phyloP scores from a whole-genome alignment of 1,140 invertebrate genomes.

The Drosophila bocki region DNA sequence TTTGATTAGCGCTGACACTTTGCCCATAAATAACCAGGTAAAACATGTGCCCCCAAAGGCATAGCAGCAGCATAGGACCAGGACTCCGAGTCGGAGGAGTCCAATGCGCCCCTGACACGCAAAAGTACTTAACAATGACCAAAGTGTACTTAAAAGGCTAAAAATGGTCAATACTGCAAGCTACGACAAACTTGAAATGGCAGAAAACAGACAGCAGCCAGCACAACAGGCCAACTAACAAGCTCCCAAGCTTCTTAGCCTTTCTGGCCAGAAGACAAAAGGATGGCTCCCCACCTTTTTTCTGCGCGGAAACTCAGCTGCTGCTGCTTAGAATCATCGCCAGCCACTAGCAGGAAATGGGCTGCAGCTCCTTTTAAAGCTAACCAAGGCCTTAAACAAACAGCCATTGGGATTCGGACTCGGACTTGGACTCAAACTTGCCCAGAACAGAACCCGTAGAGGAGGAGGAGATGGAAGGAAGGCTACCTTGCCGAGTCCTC shows the following conservation, averaged over 20 bases:
- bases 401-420: conserved; percentile 38
- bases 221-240: conserved; percentile 52
- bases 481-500: conserved; percentile 7
- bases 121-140: conserved; percentile 84
- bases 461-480: not conserved
- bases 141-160: conserved; percentile 81
- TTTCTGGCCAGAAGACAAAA: conserved; percentile 61
- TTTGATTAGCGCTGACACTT: conserved; percentile 84
- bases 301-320: not conserved
- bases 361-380: conserved; percentile 78
- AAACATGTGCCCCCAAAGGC: conserved; percentile 80
- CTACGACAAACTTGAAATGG: conserved; percentile 76
- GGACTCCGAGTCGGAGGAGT: conserved; percentile 22
- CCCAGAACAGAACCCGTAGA: conserved; percentile 1
- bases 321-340: conserved; percentile 61
- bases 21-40: conserved; percentile 84
- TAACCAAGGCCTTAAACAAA: conserved; percentile 75
- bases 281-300: conserved; percentile 47
- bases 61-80: conserved; percentile 22
- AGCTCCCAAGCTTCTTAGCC: conserved; percentile 52
- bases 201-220: conserved; percentile 57
- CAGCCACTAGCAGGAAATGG: conserved; percentile 68
- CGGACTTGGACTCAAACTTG: not conserved
- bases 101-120: conserved; percentile 70
- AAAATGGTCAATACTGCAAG: conserved; percentile 72